Percentiles rank a stretch among this genome's conserved stretches.
These are phyloP conservation scores for Diplodus sargus DNA, from an alignment of 2,797 vertebrate species.

Conservation along the genomic window DNA sequence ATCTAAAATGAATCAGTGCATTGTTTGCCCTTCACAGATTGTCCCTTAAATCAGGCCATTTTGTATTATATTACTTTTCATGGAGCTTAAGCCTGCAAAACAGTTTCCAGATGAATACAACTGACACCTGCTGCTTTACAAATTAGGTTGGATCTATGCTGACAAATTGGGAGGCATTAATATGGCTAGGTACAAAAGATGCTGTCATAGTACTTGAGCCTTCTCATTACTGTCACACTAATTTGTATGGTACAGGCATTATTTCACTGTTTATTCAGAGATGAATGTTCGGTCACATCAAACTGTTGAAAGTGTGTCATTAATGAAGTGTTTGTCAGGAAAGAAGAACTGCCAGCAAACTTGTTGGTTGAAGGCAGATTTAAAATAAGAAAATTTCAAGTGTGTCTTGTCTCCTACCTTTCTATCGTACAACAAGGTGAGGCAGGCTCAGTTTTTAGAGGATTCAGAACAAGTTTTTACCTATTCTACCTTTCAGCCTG, in stretches of 20 bases:
- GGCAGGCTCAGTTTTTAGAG: constrained; percentile 14
- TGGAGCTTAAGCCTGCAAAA: constrained; percentile 1
- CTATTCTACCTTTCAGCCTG: constrained; percentile 12
- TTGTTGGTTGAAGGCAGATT: constrained; percentile 16
- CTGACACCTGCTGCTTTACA: constrained; percentile 38
- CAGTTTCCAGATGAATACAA: constrained; percentile 6
- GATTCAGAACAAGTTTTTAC: constrained; percentile 14
- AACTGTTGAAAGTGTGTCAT: constrained; percentile 1
- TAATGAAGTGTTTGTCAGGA: constrained; percentile 5
- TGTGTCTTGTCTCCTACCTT: background rate
- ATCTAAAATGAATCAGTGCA: constrained; percentile 29
- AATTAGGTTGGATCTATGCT: constrained; percentile 24
- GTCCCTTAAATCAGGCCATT: constrained; percentile 10
- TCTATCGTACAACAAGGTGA: background rate
- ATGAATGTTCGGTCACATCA: constrained; percentile 5
- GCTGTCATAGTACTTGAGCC: constrained; percentile 29
- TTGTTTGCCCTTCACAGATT: constrained; percentile 33
- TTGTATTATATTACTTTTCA: constrained; percentile 20
- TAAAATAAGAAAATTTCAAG: background rate
- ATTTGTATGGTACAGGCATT: constrained; percentile 29
- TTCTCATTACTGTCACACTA: constrained; percentile 26
- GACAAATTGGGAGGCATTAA: constrained; percentile 30
- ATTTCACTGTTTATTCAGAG: constrained; percentile 28
- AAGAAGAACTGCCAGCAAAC: constrained; percentile 12
- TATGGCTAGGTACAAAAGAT: constrained; percentile 21